These are phyloP conservation scores for Aurelia sp. DNA, from an alignment of 30 jellyfish, hydroid and myxozoan species.

Conservation along the genomic window DNA sequence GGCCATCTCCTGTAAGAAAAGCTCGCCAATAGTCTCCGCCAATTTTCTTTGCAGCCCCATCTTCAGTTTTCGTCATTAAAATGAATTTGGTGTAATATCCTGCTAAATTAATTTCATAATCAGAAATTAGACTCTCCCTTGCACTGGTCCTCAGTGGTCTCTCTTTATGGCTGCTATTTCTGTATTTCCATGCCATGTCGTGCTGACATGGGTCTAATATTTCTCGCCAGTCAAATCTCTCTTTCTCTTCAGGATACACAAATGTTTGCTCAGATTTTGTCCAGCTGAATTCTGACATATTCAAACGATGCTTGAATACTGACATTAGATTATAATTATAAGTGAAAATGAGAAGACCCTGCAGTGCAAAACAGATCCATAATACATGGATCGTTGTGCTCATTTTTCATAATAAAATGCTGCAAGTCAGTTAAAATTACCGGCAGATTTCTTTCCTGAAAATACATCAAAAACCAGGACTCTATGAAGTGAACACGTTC, in stretches of 20 bases:
- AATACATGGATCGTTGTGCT: too few species aligned
- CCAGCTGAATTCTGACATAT: too few species aligned
- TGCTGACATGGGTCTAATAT: conserved; percentile 44
- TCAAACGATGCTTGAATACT: too few species aligned
- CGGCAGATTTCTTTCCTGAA: too few species aligned
- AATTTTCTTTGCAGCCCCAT: conserved; percentile 25
- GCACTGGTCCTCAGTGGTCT: conserved; percentile 33
- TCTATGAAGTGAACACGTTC: too few species aligned
- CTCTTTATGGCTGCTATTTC: background rate
- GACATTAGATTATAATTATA: too few species aligned
- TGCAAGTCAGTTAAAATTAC: too few species aligned
- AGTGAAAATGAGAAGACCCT: too few species aligned
- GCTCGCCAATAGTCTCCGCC: conserved; percentile 82
- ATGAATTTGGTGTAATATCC: conserved; percentile 40
- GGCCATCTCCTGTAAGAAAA: conserved; percentile 32
- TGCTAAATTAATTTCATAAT: conserved; percentile 2
- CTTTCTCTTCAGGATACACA: conserved; percentile 49
- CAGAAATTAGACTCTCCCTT: background rate
- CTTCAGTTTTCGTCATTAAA: conserved; percentile 20
- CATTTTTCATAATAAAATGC: too few species aligned
- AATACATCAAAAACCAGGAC: too few species aligned
- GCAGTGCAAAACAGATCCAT: too few species aligned
- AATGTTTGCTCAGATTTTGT: background rate
- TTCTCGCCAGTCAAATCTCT: conserved; percentile 53
- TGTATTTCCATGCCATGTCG: conserved; percentile 36